These are phyloP conservation scores for Aurelia coerulea DNA, from an alignment of 30 jellyfish, hydroid and myxozoan species.

Conservation along the genomic window DNA sequence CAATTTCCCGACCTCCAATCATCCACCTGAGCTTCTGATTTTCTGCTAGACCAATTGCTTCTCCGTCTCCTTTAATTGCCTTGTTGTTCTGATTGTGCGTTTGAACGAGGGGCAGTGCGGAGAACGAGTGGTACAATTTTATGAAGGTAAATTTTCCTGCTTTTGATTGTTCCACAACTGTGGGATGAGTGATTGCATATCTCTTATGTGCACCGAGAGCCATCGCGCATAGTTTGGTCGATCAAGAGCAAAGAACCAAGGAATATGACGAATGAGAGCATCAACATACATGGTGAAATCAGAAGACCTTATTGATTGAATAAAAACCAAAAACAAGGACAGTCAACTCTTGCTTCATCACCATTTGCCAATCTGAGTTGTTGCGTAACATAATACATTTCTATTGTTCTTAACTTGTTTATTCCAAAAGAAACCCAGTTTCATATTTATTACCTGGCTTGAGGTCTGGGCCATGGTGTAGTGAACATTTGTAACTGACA, in stretches of 20 bases:
- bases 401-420: too few species aligned
- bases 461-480: too few species aligned
- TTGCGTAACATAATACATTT: too few species aligned
- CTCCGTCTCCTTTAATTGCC: constrained; percentile 24
- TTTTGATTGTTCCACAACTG: not conserved
- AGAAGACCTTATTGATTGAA: too few species aligned
- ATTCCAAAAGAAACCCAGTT: too few species aligned
- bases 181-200: constrained; percentile 22
- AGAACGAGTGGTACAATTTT: too few species aligned
- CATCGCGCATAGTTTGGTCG: constrained; percentile 37
- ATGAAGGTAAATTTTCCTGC: too few species aligned
- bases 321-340: constrained; percentile 2
- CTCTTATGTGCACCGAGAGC: not conserved
- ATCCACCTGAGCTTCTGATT: constrained; percentile 26
- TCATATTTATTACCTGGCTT: too few species aligned
- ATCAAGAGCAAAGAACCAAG: constrained; percentile 43
- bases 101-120: too few species aligned
- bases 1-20: constrained; percentile 51
- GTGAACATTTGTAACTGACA: too few species aligned
- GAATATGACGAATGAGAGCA: not conserved
- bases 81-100: too few species aligned
- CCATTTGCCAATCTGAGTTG: constrained; percentile 13
- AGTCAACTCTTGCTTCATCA: constrained; percentile 23
- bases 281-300: too few species aligned
- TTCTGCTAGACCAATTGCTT: constrained; percentile 56